Evolutionary conservation across 2,797 vertebrate species (phyloP), one percentile per base, ranked within the genome.

Genomic region (Muscicapa striata): DNA sequence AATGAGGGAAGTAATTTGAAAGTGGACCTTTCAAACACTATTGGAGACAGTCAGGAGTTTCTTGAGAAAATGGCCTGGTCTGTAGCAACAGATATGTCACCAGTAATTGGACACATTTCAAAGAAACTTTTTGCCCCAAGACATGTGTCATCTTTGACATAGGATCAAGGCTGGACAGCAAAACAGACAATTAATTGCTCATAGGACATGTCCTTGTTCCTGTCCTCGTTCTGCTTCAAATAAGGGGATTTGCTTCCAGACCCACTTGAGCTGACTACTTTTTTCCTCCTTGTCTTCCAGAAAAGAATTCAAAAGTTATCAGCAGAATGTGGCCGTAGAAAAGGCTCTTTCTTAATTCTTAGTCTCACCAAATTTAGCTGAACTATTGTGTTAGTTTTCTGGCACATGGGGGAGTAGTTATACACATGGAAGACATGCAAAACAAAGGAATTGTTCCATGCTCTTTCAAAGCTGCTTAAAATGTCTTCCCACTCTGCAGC

Each of bases 391-490:
- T 46, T 89, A 61, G 36, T 29, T 82, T 87, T 62, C 46, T 75
- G 18, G 70, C 46, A 46, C 40, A 30, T 51, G 46, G 14, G 10
- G 3, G 48, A 74, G 67, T 79, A 57, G 76, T 87, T 92, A 72
- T n/a, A 76, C 24, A 52, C 15, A 41, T 19, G 32, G 24, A 67
- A 77, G 26, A 77, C 49, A 48, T 12, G 48, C 45, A 85, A 96
- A 95, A 40, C 88, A 73, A 81, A 52, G 22, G 82, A 90, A 94
- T 58, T 73, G 22, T 78, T 90, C 58, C 51, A 34, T 3, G 0
- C 75, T 90, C 57, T 93, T 38, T 93, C 84, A 93, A 82, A 94
- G 21, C 61, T 86, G 38, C 79, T 75, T 86, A 89, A 79, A 91
- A 89, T 19, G 46, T 89, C 70, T 95, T 95, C n/a, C 69, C 66